Base-by-base conservation (phyloP, 2,888 invertebrate genomes). In the Idaea aversata region DNA sequence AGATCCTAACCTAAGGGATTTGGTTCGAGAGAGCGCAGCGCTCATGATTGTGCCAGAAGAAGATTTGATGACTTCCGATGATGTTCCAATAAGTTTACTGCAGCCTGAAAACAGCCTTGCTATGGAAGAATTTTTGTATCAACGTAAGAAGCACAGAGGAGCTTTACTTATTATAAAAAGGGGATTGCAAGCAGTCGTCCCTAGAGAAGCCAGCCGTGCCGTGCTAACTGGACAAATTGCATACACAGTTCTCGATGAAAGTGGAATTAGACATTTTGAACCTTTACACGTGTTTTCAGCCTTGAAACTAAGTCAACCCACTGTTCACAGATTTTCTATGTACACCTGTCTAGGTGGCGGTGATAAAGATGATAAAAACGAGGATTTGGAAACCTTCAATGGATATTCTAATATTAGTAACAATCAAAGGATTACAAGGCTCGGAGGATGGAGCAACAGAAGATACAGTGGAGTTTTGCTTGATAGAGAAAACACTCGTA, bases 161-260 rank as follows among this genome's bases (percentile, higher is more conserved):
- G 94, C 95, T 0, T 93, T 96, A 65, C 92, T 97, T 77, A 96
- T 97, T 59, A 94, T 96, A 76, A 96, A 96, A 73, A 95, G 95
- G 77, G 95, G 95, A 5, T 84, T 95, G 59, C 96, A 97, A 81
- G 96, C 96, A 0, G 96, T 97, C 3, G 95, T 97, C 5, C 97
- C 97, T 0, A 94, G 95, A 64, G 96, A 97, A 84, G 95, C 96
- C 0, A 95, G 96, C 65, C 93, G 96, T 47, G 95, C 95, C 16
- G 96, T 97, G 1, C 85, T 96, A 10, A 95, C 95, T 0, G 97
- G 97, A 4, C 94, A 96, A 86, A 94, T 96, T 0, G 94, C 96
- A 1, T 97, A 97, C 79, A 95, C 96, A 13, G 94, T 97, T 7
- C 93, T 97, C 4, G 96, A 97, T 76, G 97, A 97, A 84, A 94